Base-by-base conservation (phyloP, 1,140 invertebrate species). In the Solen grandis region DNA sequence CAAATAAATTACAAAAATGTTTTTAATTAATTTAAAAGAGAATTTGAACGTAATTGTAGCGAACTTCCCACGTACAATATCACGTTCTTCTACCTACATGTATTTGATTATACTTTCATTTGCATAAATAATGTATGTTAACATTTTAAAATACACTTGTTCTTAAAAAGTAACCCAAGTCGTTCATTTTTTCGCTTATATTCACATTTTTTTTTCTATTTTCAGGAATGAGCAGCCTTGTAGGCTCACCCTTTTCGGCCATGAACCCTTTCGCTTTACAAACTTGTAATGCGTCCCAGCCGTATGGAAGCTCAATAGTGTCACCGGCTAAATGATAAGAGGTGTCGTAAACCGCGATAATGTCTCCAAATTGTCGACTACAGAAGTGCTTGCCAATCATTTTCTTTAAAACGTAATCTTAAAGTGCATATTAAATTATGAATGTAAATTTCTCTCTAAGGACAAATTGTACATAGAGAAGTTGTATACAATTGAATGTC, bases 231-330 rank as follows among this genome's bases (percentile, higher is more conserved):
- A 93, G 96, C 88, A 95, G 96, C 83, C 93, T 97, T 69, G 95
- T 97, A 29, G 95, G 95, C 25, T 96, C 96, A 38, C 95, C 96
- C n/a, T 97, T 97, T 93, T 94, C 94, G 27, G 95, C 95, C 84
- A 96, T 97, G 94, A 97, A 97, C 90, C 96, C 96, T 46, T 97
- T 97, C 93, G 96, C 96, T 81, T 94, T 97, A 88, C 96, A 96
- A 33, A 96, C 96, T 46, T 97, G 96, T 92, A 96, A 95, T 90
- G 94, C 57, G 19, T 96, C 68, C n/a, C 96, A 97, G 91, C 94
- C 95, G 69, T 98, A 97, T 92, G 95, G 95, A 81, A 94, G 95
- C 85, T 95, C 96, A 27, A 94, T 97, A 68, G 95, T 97, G 33
- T 95, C 96, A 66, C 95, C 95, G 35, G 94, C 95, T 74, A 91